Conservation (phyloP, 2,797 vertebrate species). For the Ctenopoma kingsleyae region DNA sequence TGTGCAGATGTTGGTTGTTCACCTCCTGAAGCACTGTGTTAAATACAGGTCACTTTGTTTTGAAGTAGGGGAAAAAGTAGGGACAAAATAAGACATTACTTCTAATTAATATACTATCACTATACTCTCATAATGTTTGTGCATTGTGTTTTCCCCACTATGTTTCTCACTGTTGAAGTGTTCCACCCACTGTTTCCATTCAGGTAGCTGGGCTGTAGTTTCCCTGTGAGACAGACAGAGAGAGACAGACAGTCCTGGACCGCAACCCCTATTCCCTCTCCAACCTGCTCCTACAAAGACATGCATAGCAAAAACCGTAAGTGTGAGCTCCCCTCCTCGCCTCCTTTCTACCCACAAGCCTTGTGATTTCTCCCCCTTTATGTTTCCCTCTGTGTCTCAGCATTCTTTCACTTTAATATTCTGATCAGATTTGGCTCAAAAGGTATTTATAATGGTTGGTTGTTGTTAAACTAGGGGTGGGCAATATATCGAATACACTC, state of each 20-base stretch:
- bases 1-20: conserved; percentile 14
- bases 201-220: conserved; percentile 84
- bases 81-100: neutral
- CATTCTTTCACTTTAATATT: conserved; percentile 27
- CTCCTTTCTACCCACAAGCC: conserved; percentile 18
- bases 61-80: neutral
- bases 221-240: conserved; percentile 81
- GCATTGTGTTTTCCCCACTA: conserved; percentile 20
- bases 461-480: too few species aligned
- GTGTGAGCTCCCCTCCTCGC: conserved; percentile 68
- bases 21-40: neutral
- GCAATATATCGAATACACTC: too few species aligned
- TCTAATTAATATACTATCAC: neutral
- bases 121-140: neutral
- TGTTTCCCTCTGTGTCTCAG: conserved; percentile 28
- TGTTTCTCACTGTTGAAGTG: conserved; percentile 45
- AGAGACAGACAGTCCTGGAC: conserved; percentile 77
- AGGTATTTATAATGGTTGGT: conserved; percentile 41
- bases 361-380: conserved; percentile 43
- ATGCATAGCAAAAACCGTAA: conserved; percentile 89
- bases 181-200: conserved; percentile 68
- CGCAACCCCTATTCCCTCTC: conserved; percentile 58
- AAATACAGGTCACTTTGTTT: conserved; percentile 8
- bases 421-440: conserved; percentile 59
- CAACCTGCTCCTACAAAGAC: conserved; percentile 76